Conservation (phyloP, 1,140 invertebrate species). For the Samia ricini region DNA sequence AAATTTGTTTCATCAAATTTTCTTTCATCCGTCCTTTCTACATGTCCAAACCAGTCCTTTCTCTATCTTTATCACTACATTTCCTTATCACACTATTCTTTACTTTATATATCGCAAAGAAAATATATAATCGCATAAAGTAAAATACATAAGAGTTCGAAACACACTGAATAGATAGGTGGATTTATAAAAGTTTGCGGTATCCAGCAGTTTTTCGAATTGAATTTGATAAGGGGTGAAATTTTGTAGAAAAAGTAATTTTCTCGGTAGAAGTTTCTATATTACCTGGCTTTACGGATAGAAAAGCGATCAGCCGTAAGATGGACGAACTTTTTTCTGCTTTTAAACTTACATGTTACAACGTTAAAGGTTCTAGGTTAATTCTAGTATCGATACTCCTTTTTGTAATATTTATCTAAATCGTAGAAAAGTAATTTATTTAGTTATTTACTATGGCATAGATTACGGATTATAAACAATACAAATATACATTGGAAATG, state of each 20-base stretch:
- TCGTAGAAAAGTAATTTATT: too few species aligned
- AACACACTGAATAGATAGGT: neutral
- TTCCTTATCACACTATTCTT: neutral
- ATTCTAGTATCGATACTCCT: too few species aligned
- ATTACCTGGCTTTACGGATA: constrained; percentile 9
- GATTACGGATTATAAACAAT: too few species aligned
- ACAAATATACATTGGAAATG: too few species aligned
- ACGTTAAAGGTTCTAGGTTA: too few species aligned
- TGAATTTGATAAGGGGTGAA: constrained; percentile 11
- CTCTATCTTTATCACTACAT: too few species aligned
- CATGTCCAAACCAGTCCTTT: too few species aligned
- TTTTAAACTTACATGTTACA: neutral
- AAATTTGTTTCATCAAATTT: too few species aligned
- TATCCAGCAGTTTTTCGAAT: constrained; percentile 8
- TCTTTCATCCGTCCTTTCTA: too few species aligned
- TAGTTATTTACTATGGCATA: too few species aligned
- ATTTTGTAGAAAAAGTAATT: constrained; percentile 10
- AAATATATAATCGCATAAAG: neutral
- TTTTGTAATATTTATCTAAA: too few species aligned
- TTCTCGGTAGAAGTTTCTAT: constrained; percentile 4
- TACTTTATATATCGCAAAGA: neutral
- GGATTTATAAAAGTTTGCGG: neutral
- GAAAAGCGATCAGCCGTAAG: constrained; percentile 8
- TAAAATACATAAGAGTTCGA: neutral
- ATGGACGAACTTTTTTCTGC: neutral